These are phyloP conservation scores for Prionailurus viverrinus DNA, from an alignment of 2,113 vertebrate species.

Conservation along the genomic window DNA sequence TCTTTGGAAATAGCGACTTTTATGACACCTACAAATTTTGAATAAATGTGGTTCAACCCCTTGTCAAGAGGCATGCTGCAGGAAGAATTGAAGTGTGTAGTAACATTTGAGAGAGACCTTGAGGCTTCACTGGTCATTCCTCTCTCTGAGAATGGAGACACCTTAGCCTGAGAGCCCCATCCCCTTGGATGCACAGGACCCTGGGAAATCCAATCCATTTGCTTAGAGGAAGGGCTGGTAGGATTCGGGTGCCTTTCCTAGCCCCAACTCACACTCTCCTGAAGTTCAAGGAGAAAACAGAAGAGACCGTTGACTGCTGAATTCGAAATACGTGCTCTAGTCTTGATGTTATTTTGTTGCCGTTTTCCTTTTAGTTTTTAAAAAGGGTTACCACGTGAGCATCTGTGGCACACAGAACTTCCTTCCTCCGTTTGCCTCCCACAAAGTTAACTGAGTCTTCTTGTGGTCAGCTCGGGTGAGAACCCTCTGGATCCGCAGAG, in stretches of 20 bases:
- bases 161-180: background rate
- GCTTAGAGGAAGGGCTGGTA: no score
- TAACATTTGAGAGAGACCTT: background rate
- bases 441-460: background rate
- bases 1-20: background rate
- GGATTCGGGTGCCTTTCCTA: no score
- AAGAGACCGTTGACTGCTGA: background rate
- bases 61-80: background rate
- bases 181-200: background rate
- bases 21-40: background rate
- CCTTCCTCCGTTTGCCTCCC: fast-evolving
- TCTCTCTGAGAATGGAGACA: background rate
- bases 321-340: background rate
- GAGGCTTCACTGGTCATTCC: background rate
- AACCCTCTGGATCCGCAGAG: background rate
- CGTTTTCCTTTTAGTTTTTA: background rate
- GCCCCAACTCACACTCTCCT: background rate
- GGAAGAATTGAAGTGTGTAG: background rate
- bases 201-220: background rate
- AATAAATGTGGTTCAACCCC: background rate
- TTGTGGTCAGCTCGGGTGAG: background rate
- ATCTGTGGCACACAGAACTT: background rate
- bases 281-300: background rate
- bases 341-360: background rate
- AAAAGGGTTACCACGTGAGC: background rate